Conservation (phyloP, 2,797 vertebrate species). For the Sebastes iracundus region DNA sequence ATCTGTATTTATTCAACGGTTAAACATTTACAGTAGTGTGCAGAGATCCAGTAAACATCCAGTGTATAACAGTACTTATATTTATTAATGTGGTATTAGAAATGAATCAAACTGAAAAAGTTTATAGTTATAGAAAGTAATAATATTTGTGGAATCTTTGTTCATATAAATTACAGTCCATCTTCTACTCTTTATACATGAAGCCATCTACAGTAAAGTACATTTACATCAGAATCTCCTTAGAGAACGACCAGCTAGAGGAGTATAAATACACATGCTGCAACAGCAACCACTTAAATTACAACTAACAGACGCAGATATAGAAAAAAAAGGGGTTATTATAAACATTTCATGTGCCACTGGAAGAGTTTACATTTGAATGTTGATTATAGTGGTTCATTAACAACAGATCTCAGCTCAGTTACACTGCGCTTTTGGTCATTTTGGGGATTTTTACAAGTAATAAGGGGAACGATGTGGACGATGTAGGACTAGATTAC, state of each 20-base stretch:
- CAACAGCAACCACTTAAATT: slow-evolving; percentile 74
- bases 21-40: slow-evolving; percentile 77
- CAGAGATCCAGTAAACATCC: slow-evolving; percentile 59
- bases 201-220: slow-evolving; percentile 65
- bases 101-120: slow-evolving; percentile 37
- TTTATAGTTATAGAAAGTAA: slow-evolving; percentile 10
- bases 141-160: slow-evolving; percentile 43
- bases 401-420: slow-evolving; percentile 37
- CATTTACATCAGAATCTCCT: slow-evolving; percentile 75
- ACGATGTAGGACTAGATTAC: background rate
- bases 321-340: slow-evolving; percentile 24
- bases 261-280: slow-evolving; percentile 76
- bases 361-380: slow-evolving; percentile 45
- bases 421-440: slow-evolving; percentile 38
- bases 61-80: slow-evolving; percentile 59
- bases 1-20: slow-evolving; percentile 73
- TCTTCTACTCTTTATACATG: slow-evolving; percentile 72
- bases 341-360: slow-evolving; percentile 68
- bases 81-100: slow-evolving; percentile 30
- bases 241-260: slow-evolving; percentile 74
- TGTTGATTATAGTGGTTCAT: slow-evolving; percentile 60
- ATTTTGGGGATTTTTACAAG: slow-evolving; percentile 1
- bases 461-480: background rate
- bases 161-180: slow-evolving; percentile 71
- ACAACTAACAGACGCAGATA: slow-evolving; percentile 56